phyloP scores from a whole-genome alignment of 1,140 invertebrate species.

The Aphelenchoides besseyi region DNA sequence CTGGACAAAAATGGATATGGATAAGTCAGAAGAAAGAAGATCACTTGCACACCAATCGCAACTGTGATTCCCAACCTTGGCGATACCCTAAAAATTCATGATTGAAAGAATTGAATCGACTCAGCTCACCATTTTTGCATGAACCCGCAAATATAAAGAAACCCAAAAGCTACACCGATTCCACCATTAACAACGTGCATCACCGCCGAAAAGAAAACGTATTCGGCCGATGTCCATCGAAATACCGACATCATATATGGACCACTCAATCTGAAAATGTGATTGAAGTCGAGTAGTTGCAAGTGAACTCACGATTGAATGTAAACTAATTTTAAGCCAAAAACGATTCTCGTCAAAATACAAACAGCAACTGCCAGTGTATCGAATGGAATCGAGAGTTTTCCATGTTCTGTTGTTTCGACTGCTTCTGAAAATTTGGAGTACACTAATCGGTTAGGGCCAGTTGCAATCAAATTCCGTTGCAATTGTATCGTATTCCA shows the following conservation, averaged over 20 bases:
- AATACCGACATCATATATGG: slow-evolving; percentile 31
- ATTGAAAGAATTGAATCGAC: neutral
- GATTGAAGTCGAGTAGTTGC: neutral
- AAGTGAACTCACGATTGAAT: slow-evolving; percentile 19
- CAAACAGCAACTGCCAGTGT: slow-evolving; percentile 26
- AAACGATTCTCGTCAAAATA: slow-evolving; percentile 15
- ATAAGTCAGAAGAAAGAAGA: slow-evolving; percentile 24
- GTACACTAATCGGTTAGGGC: too few relatives aligned
- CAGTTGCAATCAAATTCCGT: too few relatives aligned
- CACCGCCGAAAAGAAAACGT: slow-evolving; percentile 22
- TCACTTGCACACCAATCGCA: slow-evolving; percentile 17
- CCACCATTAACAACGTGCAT: slow-evolving; percentile 9
- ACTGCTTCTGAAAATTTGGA: neutral
- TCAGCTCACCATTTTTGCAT: slow-evolving; percentile 3
- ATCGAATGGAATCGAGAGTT: slow-evolving; percentile 9
- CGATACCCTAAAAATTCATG: neutral
- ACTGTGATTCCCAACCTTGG: slow-evolving; percentile 7
- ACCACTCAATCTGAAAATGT: slow-evolving; percentile 7
- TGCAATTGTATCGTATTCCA: too few relatives aligned
- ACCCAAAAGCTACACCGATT: slow-evolving; percentile 18
- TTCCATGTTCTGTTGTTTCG: neutral
- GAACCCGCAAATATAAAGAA: slow-evolving; percentile 7
- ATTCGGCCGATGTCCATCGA: slow-evolving; percentile 21
- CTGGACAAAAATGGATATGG: slow-evolving; percentile 29
- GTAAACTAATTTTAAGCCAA: slow-evolving; percentile 7